Percentiles rank a stretch among this genome's conserved stretches.
phyloP scores from a whole-genome alignment of 1,140 invertebrate genomes.

The Lasaia peninsularis region DNA sequence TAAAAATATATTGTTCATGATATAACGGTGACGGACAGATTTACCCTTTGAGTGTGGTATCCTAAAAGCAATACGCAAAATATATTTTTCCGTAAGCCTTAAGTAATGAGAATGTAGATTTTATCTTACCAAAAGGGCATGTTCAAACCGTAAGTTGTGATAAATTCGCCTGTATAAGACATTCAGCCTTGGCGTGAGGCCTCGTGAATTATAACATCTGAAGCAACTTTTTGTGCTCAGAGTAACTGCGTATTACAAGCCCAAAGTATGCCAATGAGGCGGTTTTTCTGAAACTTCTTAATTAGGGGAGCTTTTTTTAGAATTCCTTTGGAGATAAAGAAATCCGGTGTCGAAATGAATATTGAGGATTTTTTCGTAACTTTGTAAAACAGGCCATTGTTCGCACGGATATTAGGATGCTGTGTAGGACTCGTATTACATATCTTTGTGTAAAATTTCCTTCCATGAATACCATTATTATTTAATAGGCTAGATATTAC shows the following conservation, averaged over 20 bases:
- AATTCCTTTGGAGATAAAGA: conserved; percentile 32
- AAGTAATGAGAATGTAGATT: conserved; percentile 11
- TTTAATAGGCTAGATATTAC: no score
- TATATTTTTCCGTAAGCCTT: background rate
- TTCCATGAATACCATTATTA: no score
- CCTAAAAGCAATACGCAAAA: background rate
- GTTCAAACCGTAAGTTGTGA: conserved; percentile 46
- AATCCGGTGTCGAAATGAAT: conserved; percentile 14
- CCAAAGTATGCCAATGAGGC: conserved; percentile 63
- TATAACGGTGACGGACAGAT: no score
- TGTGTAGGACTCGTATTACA: conserved; percentile 24
- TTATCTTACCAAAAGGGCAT: conserved; percentile 20
- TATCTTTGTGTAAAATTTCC: background rate
- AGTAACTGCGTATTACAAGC: conserved; percentile 68
- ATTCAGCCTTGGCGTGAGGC: conserved; percentile 49
- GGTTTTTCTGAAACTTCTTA: conserved; percentile 54
- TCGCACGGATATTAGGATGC: background rate
- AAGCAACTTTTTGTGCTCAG: conserved; percentile 57
- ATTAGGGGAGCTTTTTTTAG: conserved; percentile 54
- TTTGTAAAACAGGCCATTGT: conserved; percentile 5
- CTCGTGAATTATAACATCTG: conserved; percentile 63
- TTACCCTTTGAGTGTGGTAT: no score
- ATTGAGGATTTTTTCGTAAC: conserved; percentile 10
- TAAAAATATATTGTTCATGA: no score
- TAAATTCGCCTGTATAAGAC: conserved; percentile 62